A percentile compares a stretch with the other conserved stretches of the same genome.
phyloP scores from a whole-genome alignment of 2,797 vertebrate species.

The Morus bassanus region DNA sequence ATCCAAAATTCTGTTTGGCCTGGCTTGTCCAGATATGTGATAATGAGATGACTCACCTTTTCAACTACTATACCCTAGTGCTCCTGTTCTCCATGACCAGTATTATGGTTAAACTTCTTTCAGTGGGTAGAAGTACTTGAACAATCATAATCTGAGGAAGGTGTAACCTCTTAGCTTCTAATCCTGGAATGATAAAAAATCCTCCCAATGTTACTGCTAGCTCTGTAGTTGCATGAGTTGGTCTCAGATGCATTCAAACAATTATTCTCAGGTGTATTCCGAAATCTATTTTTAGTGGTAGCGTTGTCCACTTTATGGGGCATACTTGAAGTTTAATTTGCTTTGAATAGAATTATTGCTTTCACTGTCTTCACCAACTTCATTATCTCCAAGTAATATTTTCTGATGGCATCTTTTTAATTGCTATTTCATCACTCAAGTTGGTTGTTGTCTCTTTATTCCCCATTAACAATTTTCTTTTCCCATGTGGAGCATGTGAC shows the following conservation, averaged over 20 bases:
- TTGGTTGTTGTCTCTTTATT: neutral
- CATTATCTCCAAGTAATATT: slow-evolving; percentile 27
- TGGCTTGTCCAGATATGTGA: neutral
- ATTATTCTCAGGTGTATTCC: neutral
- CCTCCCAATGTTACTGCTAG: neutral
- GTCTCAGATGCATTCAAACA: neutral
- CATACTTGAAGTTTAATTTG: slow-evolving; percentile 26
- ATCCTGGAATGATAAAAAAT: neutral
- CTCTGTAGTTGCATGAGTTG: neutral
- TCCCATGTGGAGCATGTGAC: neutral
- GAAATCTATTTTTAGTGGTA: neutral
- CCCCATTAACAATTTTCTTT: neutral
- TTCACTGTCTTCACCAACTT: neutral
- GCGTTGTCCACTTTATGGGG: neutral
- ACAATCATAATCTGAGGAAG: neutral
- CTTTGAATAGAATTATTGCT: slow-evolving; percentile 8
- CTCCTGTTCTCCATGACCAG: neutral
- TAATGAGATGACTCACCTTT: neutral
- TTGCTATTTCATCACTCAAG: slow-evolving; percentile 37
- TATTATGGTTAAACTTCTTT: neutral
- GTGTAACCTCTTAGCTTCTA: neutral
- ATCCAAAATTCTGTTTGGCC: neutral
- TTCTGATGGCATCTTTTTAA: slow-evolving; percentile 49
- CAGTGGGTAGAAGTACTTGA: neutral
- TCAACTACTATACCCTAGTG: neutral